Percentiles rank a stretch among this genome's conserved stretches.
These are phyloP conservation scores for Polylopha cassiicola DNA, from an alignment of 2,888 invertebrate genomes.

Conservation along the genomic window DNA sequence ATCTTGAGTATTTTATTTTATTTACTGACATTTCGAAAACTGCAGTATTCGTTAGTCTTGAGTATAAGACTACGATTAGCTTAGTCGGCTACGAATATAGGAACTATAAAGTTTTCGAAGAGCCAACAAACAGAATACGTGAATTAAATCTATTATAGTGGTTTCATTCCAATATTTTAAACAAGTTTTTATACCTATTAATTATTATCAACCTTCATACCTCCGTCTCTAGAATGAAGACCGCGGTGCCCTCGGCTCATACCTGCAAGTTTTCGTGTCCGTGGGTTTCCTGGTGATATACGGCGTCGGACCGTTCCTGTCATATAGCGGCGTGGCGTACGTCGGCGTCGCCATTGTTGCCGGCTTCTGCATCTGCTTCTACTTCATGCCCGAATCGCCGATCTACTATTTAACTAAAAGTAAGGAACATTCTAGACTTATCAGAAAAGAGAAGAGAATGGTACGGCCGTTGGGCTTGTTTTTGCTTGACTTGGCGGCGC, in stretches of 20 bases:
- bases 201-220: neutral
- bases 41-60: no score
- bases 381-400: constrained; percentile 90
- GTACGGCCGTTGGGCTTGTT: no score
- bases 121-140: no score
- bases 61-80: no score
- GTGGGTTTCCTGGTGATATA: constrained; percentile 84
- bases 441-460: no score
- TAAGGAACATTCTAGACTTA: constrained; percentile 33
- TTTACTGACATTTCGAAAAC: no score
- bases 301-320: constrained; percentile 82
- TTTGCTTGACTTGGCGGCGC: no score
- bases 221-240: constrained; percentile 77
- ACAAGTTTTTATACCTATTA: neutral
- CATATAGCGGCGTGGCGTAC: constrained; percentile 80
- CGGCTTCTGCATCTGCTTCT: constrained; percentile 77
- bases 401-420: constrained; percentile 80
- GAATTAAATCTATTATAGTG: no score
- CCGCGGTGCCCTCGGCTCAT: constrained; percentile 89
- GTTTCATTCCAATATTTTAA: no score
- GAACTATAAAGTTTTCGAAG: no score
- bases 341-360: constrained; percentile 80
- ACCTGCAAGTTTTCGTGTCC: constrained; percentile 85
- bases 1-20: no score
- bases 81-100: no score